These are phyloP conservation scores for Tribolium castaneum DNA, from an alignment of 1,140 invertebrate genomes.

Conservation along the genomic window DNA sequence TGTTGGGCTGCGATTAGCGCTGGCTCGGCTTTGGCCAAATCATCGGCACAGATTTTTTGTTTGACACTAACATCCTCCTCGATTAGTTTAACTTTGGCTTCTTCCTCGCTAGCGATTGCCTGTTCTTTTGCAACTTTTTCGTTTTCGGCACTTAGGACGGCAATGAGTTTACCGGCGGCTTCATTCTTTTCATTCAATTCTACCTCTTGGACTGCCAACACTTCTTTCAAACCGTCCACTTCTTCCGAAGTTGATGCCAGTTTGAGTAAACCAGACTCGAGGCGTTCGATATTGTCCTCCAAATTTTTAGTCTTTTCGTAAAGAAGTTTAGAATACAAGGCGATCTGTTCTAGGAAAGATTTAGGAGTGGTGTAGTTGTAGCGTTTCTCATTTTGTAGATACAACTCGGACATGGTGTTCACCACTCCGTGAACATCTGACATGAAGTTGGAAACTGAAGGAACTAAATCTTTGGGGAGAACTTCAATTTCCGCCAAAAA, in stretches of 20 bases:
- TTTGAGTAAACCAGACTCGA: conserved; percentile 91
- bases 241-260: conserved; percentile 84
- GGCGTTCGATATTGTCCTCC: conserved; percentile 79
- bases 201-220: conserved; percentile 89
- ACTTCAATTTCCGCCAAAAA: conserved; percentile 83
- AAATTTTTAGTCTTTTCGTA: conserved; percentile 81
- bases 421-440: conserved; percentile 90
- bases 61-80: conserved; percentile 88
- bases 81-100: conserved; percentile 89
- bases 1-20: conserved; percentile 89
- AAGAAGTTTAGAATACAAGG: conserved; percentile 86
- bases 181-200: conserved; percentile 90
- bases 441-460: conserved; percentile 87
- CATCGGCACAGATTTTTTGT: conserved; percentile 87
- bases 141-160: conserved; percentile 90
- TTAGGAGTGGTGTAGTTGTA: conserved; percentile 98
- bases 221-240: conserved; percentile 64
- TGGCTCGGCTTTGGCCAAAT: conserved; percentile 91
- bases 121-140: conserved; percentile 91
- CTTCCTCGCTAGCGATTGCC: conserved; percentile 84
- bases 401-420: conserved; percentile 85
- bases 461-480: conserved; percentile 71
- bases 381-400: conserved; percentile 87
- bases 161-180: conserved; percentile 89
- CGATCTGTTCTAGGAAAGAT: conserved; percentile 94